Evolutionary conservation across 2,888 invertebrate genomes (phyloP), one percentile per base, ranked within the genome.

Genomic region (Drosophila melanocephala): DNA sequence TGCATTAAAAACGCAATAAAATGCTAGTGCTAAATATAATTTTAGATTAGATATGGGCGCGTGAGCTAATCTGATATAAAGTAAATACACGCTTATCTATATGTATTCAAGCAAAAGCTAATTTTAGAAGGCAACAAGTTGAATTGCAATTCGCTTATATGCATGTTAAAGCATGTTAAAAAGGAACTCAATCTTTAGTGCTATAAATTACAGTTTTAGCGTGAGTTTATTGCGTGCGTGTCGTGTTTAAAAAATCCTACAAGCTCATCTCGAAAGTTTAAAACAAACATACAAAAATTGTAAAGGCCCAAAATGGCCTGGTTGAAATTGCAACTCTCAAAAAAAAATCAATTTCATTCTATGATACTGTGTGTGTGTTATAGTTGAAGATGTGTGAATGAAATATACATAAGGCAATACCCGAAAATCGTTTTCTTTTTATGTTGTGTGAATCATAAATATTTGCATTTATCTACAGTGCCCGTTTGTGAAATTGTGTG

Each of bases 381-480:
- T 28, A n/a, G 44, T 47, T 57, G 35, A n/a, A 33, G 37, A 26
- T 56, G 14, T 56, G 16, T 52, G 32, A 37, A 42, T 67, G 47
- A 50, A 50, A 64, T 67, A 67, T 58, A 62, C 58, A 52, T 65
- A 42, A 26, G 22, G 47, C 22, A 35, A 50, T 37, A 47, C 12
- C 52, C 33, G 42, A 60, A 47, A 53, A 33, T 26, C 16, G 26
- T 28, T 58, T 32, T 19, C 10, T 44, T 61, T 63, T 63, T 33
- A 9, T 16, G 47, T 55, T 47, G 19, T 4, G 1, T 19, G n/a
- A n/a, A 5, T 72, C 58, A n/a, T 28, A 37, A 75, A 85, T 83
- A 83, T 75, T 60, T 75, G 65, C 84, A 80, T 71, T 73, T 71
- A 83, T 73, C 72, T 75, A 26, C 33, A 56, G 57, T 30, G 42